Conservation (phyloP, 2,113 vertebrate genomes). For the Nipponia nippon region DNA sequence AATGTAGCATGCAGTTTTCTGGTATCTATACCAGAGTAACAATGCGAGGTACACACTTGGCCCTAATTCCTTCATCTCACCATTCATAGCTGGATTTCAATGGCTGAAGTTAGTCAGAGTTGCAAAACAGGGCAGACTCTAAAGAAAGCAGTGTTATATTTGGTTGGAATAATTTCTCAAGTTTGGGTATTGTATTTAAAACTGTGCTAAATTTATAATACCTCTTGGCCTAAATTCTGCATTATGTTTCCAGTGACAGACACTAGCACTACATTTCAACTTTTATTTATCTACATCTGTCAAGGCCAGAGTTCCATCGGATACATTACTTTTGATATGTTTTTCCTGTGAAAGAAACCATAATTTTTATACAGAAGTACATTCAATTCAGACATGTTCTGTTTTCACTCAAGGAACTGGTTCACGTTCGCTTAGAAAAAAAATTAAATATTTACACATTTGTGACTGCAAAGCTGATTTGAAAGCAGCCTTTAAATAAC, state of each 20-base stretch:
- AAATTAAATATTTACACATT: slow-evolving; percentile 3
- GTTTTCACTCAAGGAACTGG: slow-evolving; percentile 20
- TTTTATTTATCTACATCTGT: background rate
- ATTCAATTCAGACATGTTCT: background rate
- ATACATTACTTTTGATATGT: background rate
- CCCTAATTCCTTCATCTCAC: background rate
- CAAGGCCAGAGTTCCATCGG: background rate
- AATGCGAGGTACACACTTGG: background rate
- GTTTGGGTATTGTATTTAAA: background rate
- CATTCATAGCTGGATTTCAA: background rate
- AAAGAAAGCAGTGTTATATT: background rate
- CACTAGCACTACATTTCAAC: background rate
- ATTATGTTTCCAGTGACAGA: background rate
- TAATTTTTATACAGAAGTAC: background rate
- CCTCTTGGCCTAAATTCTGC: background rate
- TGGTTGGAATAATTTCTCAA: background rate
- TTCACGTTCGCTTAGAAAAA: background rate
- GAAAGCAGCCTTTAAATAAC: slow-evolving; percentile 13
- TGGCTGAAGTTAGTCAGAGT: background rate
- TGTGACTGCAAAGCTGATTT: background rate
- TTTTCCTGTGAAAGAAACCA: slow-evolving; percentile 7
- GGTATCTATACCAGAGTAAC: background rate
- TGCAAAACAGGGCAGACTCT: background rate
- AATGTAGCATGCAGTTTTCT: background rate
- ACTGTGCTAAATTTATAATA: background rate